A percentile compares a stretch with the other conserved stretches of the same genome.
Conservation (phyloP, 2,888 invertebrate species). For the Callinectes sapidus region DNA sequence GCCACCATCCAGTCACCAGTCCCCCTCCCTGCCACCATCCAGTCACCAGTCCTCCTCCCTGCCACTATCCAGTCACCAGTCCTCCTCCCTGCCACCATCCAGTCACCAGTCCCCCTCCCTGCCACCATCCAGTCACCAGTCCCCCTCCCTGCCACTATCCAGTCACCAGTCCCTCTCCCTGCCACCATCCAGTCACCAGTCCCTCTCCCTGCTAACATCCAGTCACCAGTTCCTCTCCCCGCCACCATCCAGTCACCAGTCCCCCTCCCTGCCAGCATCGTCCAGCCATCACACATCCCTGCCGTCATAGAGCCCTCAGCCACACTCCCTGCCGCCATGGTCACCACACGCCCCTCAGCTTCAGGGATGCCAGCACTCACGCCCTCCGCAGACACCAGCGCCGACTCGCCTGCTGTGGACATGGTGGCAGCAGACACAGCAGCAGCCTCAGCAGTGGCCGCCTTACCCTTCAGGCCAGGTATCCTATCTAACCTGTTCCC, state of each 20-base stretch:
- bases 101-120: not conserved
- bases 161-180: not conserved
- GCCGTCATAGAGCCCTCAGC: not conserved
- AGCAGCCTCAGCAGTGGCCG: not conserved
- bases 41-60: not conserved
- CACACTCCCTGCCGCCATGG: not conserved
- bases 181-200: slow-evolving; percentile 13
- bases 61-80: not conserved
- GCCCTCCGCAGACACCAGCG: not conserved
- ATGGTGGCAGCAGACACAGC: not conserved
- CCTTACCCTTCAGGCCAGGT: not conserved
- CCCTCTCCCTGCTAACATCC: not conserved
- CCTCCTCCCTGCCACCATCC: not conserved
- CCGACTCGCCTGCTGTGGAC: not conserved
- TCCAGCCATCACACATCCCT: not conserved
- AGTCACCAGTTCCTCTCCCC: not conserved
- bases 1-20: not conserved
- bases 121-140: slow-evolving; percentile 18
- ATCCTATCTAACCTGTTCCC: not conserved
- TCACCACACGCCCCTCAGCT: not conserved
- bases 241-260: slow-evolving; percentile 15
- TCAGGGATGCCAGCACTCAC: not conserved
- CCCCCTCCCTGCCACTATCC: not conserved
- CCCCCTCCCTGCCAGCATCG: not conserved
- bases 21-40: slow-evolving; percentile 16